These are phyloP conservation scores for Echeneis naucrates DNA, from an alignment of 2,797 vertebrate genomes.

Conservation along the genomic window DNA sequence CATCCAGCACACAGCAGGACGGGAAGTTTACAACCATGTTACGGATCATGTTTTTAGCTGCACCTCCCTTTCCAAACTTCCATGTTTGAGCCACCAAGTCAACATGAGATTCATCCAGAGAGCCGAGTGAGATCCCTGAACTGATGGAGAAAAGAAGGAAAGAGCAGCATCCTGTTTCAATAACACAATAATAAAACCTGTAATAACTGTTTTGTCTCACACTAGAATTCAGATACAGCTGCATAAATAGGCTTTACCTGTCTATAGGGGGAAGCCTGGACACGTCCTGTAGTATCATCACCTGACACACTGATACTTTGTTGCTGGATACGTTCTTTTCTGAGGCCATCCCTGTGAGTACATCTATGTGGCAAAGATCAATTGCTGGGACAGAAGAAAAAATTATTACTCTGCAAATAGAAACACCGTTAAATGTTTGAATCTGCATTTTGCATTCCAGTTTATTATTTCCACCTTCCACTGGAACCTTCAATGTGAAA, in stretches of 20 bases:
- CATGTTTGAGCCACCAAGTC: constrained; percentile 63
- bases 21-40: constrained; percentile 69
- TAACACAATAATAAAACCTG: not conserved
- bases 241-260: constrained; percentile 43
- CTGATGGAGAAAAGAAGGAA: too few relatives aligned
- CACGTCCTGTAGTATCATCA: constrained; percentile 66
- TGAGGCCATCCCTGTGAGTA: constrained; percentile 49
- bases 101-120: constrained; percentile 66
- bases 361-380: constrained; percentile 19
- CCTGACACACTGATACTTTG: constrained; percentile 26
- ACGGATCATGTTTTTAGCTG: constrained; percentile 41
- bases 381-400: constrained; percentile 38
- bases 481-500: too few relatives aligned
- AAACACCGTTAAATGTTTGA: too few relatives aligned
- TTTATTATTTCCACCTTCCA: too few relatives aligned
- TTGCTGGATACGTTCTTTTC: constrained; percentile 32
- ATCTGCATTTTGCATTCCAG: too few relatives aligned
- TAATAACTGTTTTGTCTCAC: not conserved
- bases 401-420: not conserved
- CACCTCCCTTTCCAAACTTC: constrained; percentile 65
- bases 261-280: constrained; percentile 46
- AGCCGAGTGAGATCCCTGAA: constrained; percentile 52
- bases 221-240: rapidly evolving
- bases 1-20: constrained; percentile 69
- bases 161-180: too few relatives aligned